These are phyloP conservation scores for Dendroctonus valens DNA, from an alignment of 1,140 invertebrate species.

Conservation along the genomic window DNA sequence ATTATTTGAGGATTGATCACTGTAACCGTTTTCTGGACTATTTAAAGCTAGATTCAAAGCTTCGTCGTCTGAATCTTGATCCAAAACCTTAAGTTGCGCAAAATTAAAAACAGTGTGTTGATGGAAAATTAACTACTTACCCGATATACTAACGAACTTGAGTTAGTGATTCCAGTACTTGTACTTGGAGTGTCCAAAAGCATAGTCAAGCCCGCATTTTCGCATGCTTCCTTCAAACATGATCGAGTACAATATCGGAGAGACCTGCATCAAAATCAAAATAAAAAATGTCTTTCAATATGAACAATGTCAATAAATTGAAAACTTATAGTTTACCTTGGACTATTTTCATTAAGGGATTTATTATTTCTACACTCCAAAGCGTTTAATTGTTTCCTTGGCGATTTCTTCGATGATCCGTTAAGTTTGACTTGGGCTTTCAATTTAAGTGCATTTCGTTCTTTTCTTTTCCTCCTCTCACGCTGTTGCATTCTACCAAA, in stretches of 20 bases:
- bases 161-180: slow-evolving; percentile 56
- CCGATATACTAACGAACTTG: slow-evolving; percentile 53
- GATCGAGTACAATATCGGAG: slow-evolving; percentile 42
- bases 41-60: slow-evolving; percentile 29
- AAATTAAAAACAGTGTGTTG: neutral
- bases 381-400: slow-evolving; percentile 27
- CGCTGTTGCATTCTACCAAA: slow-evolving; percentile 24
- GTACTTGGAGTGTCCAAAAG: slow-evolving; percentile 55
- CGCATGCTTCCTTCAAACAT: slow-evolving; percentile 38
- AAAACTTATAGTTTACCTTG: slow-evolving; percentile 15
- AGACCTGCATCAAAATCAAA: slow-evolving; percentile 17
- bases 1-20: slow-evolving; percentile 6
- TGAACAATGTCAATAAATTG: neutral
- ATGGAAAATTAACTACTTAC: slow-evolving; percentile 40
- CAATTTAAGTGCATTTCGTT: slow-evolving; percentile 20
- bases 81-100: slow-evolving; percentile 48
- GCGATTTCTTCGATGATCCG: slow-evolving; percentile 30
- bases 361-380: slow-evolving; percentile 35
- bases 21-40: slow-evolving; percentile 40
- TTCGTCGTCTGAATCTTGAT: slow-evolving; percentile 60
- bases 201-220: slow-evolving; percentile 36
- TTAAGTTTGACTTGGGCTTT: slow-evolving; percentile 35
- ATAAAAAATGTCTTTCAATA: too few relatives aligned
- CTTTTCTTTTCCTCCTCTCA: slow-evolving; percentile 33
- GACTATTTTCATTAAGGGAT: slow-evolving; percentile 22